These are phyloP conservation scores for Eledone cirrhosa DNA, from an alignment of 2,888 invertebrate species.

Conservation along the genomic window DNA sequence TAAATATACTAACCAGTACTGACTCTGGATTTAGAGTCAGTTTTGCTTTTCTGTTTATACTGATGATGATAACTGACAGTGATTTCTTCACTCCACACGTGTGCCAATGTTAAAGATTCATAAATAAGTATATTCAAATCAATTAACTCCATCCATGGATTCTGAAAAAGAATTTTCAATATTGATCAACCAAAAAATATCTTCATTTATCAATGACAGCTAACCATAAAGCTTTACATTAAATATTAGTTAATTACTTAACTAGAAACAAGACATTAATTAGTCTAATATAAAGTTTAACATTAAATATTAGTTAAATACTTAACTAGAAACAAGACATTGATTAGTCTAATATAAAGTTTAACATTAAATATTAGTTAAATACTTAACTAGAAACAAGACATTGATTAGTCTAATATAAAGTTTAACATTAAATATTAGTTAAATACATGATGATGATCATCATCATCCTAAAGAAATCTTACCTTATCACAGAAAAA, in stretches of 20 bases:
- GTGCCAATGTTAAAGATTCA: conserved; percentile 68
- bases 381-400: background rate
- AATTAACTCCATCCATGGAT: conserved; percentile 77
- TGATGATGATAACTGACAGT: conserved; percentile 33
- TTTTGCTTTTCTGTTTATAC: conserved; percentile 16
- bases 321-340: background rate
- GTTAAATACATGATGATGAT: no score
- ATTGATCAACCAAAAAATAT: background rate
- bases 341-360: background rate
- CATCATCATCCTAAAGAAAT: no score
- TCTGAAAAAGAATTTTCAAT: conserved; percentile 36
- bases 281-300: background rate
- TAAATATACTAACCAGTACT: conserved; percentile 29
- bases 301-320: background rate
- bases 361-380: background rate
- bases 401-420: background rate
- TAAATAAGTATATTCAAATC: conserved; percentile 72
- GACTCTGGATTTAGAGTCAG: background rate
- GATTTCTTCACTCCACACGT: conserved; percentile 47
- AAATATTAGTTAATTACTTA: background rate
- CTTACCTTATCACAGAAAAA: conserved; percentile 67
- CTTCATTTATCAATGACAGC: background rate
- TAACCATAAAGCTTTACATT: background rate
- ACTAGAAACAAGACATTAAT: background rate
- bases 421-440: no score